These are phyloP conservation scores for Lasiurus cinereus DNA, from an alignment of 2,113 vertebrate genomes.

Conservation along the genomic window DNA sequence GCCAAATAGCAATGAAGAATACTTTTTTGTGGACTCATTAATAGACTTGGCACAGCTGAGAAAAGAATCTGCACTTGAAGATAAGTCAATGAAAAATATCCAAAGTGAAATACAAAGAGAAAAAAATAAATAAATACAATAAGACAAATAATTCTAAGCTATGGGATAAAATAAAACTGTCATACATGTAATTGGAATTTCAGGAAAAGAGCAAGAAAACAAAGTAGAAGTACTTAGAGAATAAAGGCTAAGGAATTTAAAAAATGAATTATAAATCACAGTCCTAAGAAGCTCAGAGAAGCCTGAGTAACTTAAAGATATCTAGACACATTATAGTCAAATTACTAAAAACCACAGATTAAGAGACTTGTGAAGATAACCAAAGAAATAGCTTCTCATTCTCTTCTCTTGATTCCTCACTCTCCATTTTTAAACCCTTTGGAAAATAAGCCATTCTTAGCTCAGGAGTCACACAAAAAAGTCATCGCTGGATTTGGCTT, in stretches of 20 bases:
- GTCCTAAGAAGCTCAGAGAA: not conserved
- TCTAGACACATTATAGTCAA: not conserved
- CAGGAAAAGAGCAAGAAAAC: not conserved
- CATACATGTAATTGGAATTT: not conserved
- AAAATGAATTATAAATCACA: not conserved
- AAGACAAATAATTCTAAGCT: not conserved
- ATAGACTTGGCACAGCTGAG: not conserved
- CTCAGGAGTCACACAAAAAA: not conserved
- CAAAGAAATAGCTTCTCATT: not conserved
- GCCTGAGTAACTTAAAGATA: not conserved
- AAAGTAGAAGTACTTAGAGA: not conserved
- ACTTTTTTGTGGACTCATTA: not conserved
- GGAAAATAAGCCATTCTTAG: not conserved
- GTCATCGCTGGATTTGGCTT: not conserved
- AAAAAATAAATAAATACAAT: not conserved
- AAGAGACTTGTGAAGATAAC: not conserved
- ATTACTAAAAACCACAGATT: not conserved
- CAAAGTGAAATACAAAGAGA: not conserved
- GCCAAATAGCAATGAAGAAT: not conserved
- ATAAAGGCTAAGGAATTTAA: not conserved
- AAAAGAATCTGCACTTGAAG: not conserved
- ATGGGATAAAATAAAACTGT: not conserved
- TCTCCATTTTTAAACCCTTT: not conserved
- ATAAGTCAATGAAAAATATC: not conserved
- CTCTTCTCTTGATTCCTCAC: not conserved